Evolutionary conservation across 2,888 invertebrate species (phyloP), one percentile per base, ranked within the genome.

Genomic region (Lithophane socia): DNA sequence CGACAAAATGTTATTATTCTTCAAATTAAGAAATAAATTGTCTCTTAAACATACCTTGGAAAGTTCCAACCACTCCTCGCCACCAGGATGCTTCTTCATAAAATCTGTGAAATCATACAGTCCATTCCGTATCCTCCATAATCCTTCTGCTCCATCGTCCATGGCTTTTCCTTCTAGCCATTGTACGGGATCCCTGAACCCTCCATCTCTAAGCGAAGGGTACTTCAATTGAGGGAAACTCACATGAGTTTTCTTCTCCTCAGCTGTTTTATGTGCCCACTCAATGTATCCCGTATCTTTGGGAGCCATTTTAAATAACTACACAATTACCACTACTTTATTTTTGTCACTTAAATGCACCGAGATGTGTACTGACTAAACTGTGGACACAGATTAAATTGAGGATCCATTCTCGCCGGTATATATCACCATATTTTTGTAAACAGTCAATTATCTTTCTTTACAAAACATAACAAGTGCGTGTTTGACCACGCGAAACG

Each of bases 31-130:
- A 18, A 60, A 52, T 16, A 67, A 37, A 52, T 16, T 13, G 21
- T 49, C 29, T 13, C 1, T 16, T 13, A 21, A 47, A 42, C 37
- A 81, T 94, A 97, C 98, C 96, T 98, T 97, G 0, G 98, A 97
- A 65, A 98, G 94, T 47, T 95, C 94, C 70, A 98, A 90, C 98
- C 98, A 99, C 90, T 98, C 98, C 0, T 96, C 90, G 0, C 99
- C 99, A 49, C 99, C 99, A 0, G 99, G 99, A 97, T 99, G 99
- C 63, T 95, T 97, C 3, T 97, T 93, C 8, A 98, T 95, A 92
- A 99, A 99, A 13, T 97, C 97, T 0, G 97, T 97, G 29, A 99
- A 97, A 94, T 99, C 99, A 92, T 99, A 99, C 29, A 99, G 95
- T 64, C 96, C 96, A 92, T 98, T 97, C 82, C 98, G 97, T 29